Evolutionary conservation across 92 coral and sea anemone species (phyloP).

Genomic region (Ricordea florida): DNA sequence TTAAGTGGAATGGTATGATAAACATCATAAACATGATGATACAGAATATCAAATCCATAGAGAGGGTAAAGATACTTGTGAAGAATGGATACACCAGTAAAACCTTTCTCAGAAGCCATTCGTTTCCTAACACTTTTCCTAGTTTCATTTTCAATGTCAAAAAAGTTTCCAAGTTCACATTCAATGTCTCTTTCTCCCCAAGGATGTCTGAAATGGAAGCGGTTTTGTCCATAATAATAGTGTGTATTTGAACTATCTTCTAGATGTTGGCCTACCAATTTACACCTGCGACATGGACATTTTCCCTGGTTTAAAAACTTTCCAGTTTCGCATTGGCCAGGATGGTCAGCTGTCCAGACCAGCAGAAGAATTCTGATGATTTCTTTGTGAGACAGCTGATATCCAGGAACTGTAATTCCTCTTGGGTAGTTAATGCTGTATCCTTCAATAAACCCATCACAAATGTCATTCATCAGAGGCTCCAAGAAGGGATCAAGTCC

Average conservation of each 20-base stretch:
- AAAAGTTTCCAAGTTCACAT: conserved; percentile 9
- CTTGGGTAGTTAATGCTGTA: conserved; percentile 21
- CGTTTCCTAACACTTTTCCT: conserved; percentile 49
- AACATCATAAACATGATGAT: conserved; percentile 68
- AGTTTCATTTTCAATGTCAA: conserved; percentile 62
- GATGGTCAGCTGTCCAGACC: conserved; percentile 71
- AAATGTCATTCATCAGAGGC: conserved; percentile 54
- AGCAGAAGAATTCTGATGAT: conserved; percentile 35
- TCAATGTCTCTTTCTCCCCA: conserved; percentile 55
- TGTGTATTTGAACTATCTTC: conserved; percentile 45
- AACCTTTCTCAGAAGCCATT: conserved; percentile 60
- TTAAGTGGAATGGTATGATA: conserved; percentile 63
- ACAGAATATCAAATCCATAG: conserved; percentile 66
- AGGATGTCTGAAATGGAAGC: conserved; percentile 52
- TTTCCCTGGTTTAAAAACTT: conserved; percentile 68
- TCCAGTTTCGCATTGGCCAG: conserved; percentile 69
- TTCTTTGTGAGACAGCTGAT: background rate
- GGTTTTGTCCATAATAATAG: conserved; percentile 65
- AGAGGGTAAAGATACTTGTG: conserved; percentile 66
- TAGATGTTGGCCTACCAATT: conserved; percentile 50
- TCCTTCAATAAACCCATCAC: conserved; percentile 43
- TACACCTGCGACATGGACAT: conserved; percentile 73
- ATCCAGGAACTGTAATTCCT: conserved; percentile 14
- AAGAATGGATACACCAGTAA: conserved; percentile 62
- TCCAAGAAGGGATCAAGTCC: conserved; percentile 58